Conservation (phyloP, 2,888 invertebrate genomes). For the Perizoma flavofasciatum region DNA sequence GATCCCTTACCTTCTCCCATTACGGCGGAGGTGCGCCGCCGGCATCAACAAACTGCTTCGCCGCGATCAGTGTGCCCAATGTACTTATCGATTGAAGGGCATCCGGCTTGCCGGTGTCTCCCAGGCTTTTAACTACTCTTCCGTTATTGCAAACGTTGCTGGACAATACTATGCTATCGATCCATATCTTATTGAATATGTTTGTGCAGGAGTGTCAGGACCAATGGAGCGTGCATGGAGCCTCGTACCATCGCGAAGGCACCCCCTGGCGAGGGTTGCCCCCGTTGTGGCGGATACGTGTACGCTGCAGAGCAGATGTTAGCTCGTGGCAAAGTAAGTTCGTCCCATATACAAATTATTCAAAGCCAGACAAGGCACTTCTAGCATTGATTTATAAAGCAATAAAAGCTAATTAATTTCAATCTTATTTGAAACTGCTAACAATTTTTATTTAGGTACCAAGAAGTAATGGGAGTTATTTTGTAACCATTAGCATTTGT, state of each 20-base stretch:
- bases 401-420: slow-evolving; percentile 1
- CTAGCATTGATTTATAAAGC: background rate
- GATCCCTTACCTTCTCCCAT: slow-evolving; percentile 84
- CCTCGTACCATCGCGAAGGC: slow-evolving; percentile 90
- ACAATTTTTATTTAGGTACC: background rate
- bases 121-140: slow-evolving; percentile 80
- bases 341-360: background rate
- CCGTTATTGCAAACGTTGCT: slow-evolving; percentile 72
- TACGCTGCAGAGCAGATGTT: slow-evolving; percentile 97
- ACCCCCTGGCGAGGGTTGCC: slow-evolving; percentile 93
- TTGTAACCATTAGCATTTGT: background rate
- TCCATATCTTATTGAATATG: slow-evolving; percentile 48
- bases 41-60: slow-evolving; percentile 71
- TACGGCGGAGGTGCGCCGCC: slow-evolving; percentile 84
- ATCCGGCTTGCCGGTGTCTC: slow-evolving; percentile 63
- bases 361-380: background rate
- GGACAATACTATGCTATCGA: slow-evolving; percentile 40
- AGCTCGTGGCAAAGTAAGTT: slow-evolving; percentile 93
- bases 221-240: slow-evolving; percentile 87
- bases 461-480: background rate
- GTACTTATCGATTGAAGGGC: slow-evolving; percentile 59
- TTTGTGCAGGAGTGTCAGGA: slow-evolving; percentile 75
- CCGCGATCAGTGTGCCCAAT: slow-evolving; percentile 71
- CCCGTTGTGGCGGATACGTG: slow-evolving; percentile 94
- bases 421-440: background rate